Conservation (phyloP, 2,888 invertebrate genomes). For the Parnassius glacialis region DNA sequence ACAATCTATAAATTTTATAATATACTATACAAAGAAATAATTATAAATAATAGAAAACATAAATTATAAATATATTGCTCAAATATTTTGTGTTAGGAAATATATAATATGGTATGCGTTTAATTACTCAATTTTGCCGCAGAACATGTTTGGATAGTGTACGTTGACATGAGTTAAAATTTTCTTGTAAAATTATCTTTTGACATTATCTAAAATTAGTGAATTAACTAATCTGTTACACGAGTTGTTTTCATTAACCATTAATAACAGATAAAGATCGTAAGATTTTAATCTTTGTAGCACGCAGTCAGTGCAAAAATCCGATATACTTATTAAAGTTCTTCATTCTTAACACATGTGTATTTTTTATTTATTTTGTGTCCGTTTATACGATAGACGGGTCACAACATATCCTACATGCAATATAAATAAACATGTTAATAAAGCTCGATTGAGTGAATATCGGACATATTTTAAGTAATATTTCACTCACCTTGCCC, state of each 20-base stretch:
- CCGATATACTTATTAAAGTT: constrained; percentile 16
- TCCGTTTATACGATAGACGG: not conserved
- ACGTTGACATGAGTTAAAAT: no score
- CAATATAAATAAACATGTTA: constrained; percentile 3
- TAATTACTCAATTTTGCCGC: no score
- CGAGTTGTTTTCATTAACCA: constrained; percentile 18
- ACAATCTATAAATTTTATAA: no score
- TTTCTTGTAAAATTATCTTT: no score
- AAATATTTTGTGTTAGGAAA: no score
- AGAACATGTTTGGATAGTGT: no score
- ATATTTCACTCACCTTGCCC: constrained; percentile 8
- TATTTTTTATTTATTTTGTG: constrained; percentile 1
- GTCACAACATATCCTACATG: not conserved
- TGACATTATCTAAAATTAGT: constrained; percentile 7
- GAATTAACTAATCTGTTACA: constrained; percentile 13
- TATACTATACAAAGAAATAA: no score
- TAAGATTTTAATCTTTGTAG: constrained; percentile 15
- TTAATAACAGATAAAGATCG: constrained; percentile 16
- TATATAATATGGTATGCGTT: no score
- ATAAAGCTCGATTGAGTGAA: not conserved
- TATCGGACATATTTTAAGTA: constrained; percentile 12
- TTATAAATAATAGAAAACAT: no score
- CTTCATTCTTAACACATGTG: not conserved
- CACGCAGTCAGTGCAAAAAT: constrained; percentile 5
- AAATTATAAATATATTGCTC: no score